Evolutionary conservation across 2,113 vertebrate genomes (phyloP).

Genomic region (Hipposideros armiger): DNA sequence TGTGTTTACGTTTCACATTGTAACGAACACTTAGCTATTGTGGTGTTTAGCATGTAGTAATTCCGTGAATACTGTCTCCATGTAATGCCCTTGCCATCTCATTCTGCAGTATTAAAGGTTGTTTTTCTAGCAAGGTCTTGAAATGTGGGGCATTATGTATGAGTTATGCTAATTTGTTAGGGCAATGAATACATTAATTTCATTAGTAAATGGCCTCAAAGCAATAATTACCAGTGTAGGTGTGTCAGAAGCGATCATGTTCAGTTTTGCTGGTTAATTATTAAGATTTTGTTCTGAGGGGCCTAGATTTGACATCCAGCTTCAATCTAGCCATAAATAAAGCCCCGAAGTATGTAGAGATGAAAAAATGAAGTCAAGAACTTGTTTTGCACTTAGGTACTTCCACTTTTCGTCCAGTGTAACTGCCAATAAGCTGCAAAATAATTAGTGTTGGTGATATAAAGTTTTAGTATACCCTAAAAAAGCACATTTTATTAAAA

Average conservation of each 20-base stretch:
- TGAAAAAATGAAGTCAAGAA: constrained; percentile 85
- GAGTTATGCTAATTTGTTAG: constrained; percentile 99
- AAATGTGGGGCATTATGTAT: constrained; percentile 98
- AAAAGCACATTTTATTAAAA: constrained; percentile 86
- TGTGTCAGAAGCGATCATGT: constrained; percentile 99
- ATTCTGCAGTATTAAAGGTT: constrained; percentile 88
- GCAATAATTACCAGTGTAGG: constrained; percentile 99
- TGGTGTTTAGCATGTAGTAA: constrained; percentile 87
- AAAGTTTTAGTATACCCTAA: constrained; percentile 81
- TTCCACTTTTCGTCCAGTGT: constrained; percentile 81
- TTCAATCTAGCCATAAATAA: constrained; percentile 93
- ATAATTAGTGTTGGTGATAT: constrained; percentile 86
- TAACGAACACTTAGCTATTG: constrained; percentile 89
- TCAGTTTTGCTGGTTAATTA: constrained; percentile 99
- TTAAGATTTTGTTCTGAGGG: constrained; percentile 98
- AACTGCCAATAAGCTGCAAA: constrained; percentile 87
- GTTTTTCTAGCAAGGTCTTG: constrained; percentile 91
- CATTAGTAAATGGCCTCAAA: constrained; percentile 99
- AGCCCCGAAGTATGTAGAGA: constrained; percentile 80
- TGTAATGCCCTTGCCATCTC: constrained; percentile 89
- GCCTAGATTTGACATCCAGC: constrained; percentile 94
- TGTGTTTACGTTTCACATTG: constrained; percentile 88
- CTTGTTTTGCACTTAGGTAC: constrained; percentile 82
- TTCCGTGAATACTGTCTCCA: constrained; percentile 87
- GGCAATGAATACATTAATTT: constrained; percentile 99